Conservation (phyloP, 2,888 invertebrate genomes). For the Alviniconcha strummeri region DNA sequence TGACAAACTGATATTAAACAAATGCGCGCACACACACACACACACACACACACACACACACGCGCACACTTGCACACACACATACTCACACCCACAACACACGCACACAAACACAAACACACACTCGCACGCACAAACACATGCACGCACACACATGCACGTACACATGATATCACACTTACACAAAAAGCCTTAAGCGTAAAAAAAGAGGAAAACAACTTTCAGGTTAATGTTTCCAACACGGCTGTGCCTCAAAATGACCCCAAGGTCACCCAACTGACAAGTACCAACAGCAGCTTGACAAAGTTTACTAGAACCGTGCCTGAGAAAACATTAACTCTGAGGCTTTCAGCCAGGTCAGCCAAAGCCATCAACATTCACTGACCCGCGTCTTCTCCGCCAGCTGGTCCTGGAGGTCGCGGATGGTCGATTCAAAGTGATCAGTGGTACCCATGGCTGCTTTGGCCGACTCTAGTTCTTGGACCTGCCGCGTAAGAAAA, state of each 20-base stretch:
- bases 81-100: no score
- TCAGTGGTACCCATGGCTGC: slow-evolving; percentile 1
- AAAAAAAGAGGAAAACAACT: no score
- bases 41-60: background rate
- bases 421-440: slow-evolving; percentile 24
- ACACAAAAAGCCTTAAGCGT: background rate
- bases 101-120: no score
- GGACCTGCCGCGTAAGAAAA: background rate
- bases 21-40: background rate
- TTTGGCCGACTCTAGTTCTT: background rate
- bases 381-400: slow-evolving; percentile 78
- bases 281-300: background rate
- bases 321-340: no score
- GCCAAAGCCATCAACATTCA: background rate
- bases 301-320: background rate
- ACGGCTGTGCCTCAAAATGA: background rate
- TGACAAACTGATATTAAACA: no score
- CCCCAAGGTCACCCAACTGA: background rate
- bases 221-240: no score
- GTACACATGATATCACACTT: background rate
- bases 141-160: background rate
- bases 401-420: slow-evolving; percentile 78
- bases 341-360: no score
- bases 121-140: no score
- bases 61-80: no score